These are phyloP conservation scores for Paracentrotus lividus DNA, from an alignment of 53 echinoderm and acorn worm genomes.

Conservation along the genomic window DNA sequence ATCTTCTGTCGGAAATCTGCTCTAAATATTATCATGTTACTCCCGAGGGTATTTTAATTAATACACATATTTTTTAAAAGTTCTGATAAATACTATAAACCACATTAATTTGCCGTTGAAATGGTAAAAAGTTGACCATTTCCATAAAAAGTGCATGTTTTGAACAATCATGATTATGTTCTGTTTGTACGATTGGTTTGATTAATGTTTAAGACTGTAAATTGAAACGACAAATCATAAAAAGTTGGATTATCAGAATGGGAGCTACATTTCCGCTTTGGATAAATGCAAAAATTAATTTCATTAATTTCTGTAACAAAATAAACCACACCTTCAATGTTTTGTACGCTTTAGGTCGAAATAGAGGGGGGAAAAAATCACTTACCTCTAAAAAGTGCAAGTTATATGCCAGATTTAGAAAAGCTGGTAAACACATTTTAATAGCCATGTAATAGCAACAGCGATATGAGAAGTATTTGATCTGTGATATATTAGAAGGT, in stretches of 20 bases:
- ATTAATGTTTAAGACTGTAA: slow-evolving; percentile 7
- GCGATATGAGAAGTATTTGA: too few species aligned
- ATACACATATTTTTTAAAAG: too few species aligned
- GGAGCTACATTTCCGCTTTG: background rate
- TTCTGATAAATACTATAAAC: background rate
- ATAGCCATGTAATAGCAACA: too few species aligned
- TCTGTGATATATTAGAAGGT: too few species aligned
- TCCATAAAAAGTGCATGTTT: slow-evolving; percentile 4
- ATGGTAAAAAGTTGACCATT: background rate
- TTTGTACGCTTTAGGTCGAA: too few species aligned
- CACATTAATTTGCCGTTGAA: background rate
- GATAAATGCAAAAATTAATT: background rate
- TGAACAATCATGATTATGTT: background rate
- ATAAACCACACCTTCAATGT: background rate
- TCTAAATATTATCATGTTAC: background rate
- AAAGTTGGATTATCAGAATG: background rate
- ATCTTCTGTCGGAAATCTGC: background rate
- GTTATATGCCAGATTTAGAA: too few species aligned
- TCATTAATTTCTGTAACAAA: background rate
- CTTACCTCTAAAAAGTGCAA: too few species aligned
- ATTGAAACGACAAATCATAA: background rate
- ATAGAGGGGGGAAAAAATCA: too few species aligned
- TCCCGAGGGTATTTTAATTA: background rate
- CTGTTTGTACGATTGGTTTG: background rate
- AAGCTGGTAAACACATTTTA: too few species aligned